These are phyloP conservation scores for Sebastes alutus DNA, from an alignment of 2,797 vertebrate genomes.

Conservation along the genomic window DNA sequence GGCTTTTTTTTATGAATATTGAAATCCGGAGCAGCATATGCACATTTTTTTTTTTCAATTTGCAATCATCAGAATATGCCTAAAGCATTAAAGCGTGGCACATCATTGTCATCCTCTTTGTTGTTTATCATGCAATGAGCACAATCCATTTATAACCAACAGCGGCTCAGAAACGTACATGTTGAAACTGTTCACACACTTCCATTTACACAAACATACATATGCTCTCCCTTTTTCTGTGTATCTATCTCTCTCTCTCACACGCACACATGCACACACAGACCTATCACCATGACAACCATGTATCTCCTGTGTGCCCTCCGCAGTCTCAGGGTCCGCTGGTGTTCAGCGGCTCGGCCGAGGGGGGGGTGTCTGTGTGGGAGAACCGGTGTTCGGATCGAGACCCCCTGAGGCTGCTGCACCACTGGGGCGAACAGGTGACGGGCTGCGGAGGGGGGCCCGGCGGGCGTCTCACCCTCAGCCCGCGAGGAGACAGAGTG, in stretches of 20 bases:
- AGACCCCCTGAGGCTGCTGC: constrained; percentile 78
- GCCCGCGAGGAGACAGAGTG: constrained; percentile 78
- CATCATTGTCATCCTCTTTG: constrained; percentile 61
- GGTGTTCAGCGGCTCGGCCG: constrained; percentile 83
- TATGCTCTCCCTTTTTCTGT: neutral
- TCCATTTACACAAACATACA: constrained; percentile 37
- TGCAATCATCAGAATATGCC: constrained; percentile 67
- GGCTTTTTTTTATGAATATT: constrained; percentile 55
- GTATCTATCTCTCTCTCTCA: neutral
- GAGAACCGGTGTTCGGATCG: constrained; percentile 69
- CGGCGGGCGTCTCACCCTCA: constrained; percentile 72
- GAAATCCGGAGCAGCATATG: constrained; percentile 57
- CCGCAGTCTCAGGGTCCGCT: constrained; percentile 85
- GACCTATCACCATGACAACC: constrained; percentile 79
- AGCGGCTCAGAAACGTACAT: constrained; percentile 35
- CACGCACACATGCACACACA: constrained; percentile 5
- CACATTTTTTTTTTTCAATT: constrained; percentile 53
- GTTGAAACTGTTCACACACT: constrained; percentile 45
- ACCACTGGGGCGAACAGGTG: constrained; percentile 77
- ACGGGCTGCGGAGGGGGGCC: constrained; percentile 72
- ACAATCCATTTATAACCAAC: constrained; percentile 65
- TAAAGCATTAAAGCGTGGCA: constrained; percentile 62
- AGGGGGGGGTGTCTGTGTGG: constrained; percentile 86
- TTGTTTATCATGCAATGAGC: constrained; percentile 68
- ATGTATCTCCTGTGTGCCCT: constrained; percentile 54